These are phyloP conservation scores for Phaethon lepturus DNA, from an alignment of 2,113 vertebrate species.

Conservation along the genomic window DNA sequence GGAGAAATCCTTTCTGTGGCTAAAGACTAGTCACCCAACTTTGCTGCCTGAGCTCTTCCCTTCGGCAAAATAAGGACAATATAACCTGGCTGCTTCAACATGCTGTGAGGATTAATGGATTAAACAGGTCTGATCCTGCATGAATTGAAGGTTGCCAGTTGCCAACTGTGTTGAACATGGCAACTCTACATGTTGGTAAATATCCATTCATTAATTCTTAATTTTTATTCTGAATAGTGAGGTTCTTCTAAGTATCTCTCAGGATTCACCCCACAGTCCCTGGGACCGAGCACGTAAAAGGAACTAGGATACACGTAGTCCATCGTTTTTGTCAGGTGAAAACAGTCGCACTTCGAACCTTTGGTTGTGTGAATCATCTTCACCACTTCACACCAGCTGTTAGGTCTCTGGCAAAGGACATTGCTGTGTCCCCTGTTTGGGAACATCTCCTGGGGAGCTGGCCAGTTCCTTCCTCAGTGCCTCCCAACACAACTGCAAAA, in stretches of 20 bases:
- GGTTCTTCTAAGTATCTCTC: background rate
- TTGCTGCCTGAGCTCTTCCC: background rate
- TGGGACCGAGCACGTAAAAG: background rate
- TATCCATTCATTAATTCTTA: background rate
- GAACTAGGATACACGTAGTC: background rate
- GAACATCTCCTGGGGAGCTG: background rate
- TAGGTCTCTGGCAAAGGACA: background rate
- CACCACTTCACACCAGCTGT: background rate
- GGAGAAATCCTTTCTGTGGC: background rate
- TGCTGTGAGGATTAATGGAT: constrained; percentile 32
- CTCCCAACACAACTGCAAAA: background rate
- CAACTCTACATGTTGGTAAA: background rate
- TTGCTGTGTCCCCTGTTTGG: background rate
- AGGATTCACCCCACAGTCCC: background rate
- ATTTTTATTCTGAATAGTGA: background rate
- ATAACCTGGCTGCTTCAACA: constrained; percentile 1
- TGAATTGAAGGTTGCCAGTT: background rate
- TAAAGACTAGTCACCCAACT: background rate
- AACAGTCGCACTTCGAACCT: background rate
- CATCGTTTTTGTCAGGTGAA: background rate
- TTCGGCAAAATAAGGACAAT: background rate
- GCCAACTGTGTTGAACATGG: background rate
- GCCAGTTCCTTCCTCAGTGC: background rate
- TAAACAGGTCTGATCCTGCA: constrained; percentile 56
- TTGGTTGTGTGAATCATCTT: background rate